Conservation (phyloP, 2,797 vertebrate species). For the Crocidura indochinensis region DNA sequence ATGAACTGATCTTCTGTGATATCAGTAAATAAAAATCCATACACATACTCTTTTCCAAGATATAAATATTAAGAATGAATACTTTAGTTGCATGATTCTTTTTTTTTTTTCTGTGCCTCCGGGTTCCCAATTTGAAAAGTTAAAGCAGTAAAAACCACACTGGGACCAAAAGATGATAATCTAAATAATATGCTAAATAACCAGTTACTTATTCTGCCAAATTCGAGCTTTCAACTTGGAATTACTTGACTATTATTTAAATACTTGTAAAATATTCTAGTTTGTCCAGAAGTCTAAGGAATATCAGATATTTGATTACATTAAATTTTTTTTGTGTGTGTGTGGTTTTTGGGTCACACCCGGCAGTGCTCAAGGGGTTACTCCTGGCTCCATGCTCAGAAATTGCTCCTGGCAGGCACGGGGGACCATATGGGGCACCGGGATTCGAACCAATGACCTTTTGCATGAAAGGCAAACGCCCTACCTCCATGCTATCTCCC, state of each 20-base stretch:
- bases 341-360: too few relatives aligned
- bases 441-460: too few relatives aligned
- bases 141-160: conserved; percentile 2
- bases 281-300: background rate
- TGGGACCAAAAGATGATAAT: background rate
- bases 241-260: conserved; percentile 26
- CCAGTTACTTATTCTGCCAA: conserved; percentile 8
- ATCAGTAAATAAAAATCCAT: conserved; percentile 58
- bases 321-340: too few relatives aligned
- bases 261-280: background rate
- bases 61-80: background rate
- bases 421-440: too few relatives aligned
- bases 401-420: too few relatives aligned
- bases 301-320: conserved; percentile 15
- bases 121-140: background rate
- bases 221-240: conserved; percentile 11
- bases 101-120: background rate
- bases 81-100: background rate
- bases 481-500: too few relatives aligned
- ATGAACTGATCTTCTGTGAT: background rate
- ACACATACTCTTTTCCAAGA: background rate
- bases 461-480: too few relatives aligned
- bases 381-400: too few relatives aligned
- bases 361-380: too few relatives aligned
- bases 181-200: background rate